Conservation (phyloP, 2,888 invertebrate genomes). For the Plagodis dolabraria region DNA sequence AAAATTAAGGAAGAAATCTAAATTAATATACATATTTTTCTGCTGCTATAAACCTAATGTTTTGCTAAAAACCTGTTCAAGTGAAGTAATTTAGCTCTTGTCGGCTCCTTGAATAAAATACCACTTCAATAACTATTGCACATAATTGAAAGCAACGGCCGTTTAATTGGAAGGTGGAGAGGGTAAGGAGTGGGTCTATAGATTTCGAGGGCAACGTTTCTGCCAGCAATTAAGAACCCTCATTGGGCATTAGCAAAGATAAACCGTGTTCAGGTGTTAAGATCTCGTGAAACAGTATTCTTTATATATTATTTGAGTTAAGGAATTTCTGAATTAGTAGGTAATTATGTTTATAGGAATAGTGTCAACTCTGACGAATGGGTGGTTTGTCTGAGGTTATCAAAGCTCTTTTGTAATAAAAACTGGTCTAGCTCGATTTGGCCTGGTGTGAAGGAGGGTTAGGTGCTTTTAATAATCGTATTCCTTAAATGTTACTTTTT, state of each 20-base stretch:
- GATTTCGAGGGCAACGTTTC: constrained; percentile 46
- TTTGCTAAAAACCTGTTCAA: too few relatives aligned
- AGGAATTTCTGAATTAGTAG: neutral
- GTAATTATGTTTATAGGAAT: neutral
- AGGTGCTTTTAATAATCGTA: too few relatives aligned
- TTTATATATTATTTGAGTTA: neutral
- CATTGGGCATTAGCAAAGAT: constrained; percentile 60
- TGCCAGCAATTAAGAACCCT: constrained; percentile 56
- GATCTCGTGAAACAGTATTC: constrained; percentile 41
- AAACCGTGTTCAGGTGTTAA: constrained; percentile 58
- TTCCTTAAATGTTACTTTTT: too few relatives aligned
- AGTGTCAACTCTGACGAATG: neutral
- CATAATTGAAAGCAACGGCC: constrained; percentile 41
- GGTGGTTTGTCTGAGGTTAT: too few relatives aligned
- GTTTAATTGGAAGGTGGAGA: constrained; percentile 26
- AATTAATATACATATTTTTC: too few relatives aligned
- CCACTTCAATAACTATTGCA: neutral
- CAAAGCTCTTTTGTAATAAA: too few relatives aligned
- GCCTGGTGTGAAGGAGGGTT: too few relatives aligned
- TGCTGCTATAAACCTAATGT: too few relatives aligned
- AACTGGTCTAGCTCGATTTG: too few relatives aligned
- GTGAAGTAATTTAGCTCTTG: too few relatives aligned
- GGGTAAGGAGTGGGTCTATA: constrained; percentile 36
- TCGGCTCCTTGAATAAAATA: neutral
- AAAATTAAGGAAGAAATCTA: too few relatives aligned